Base-by-base conservation (phyloP, 2,888 invertebrate genomes). In the Limenitis camilla region DNA sequence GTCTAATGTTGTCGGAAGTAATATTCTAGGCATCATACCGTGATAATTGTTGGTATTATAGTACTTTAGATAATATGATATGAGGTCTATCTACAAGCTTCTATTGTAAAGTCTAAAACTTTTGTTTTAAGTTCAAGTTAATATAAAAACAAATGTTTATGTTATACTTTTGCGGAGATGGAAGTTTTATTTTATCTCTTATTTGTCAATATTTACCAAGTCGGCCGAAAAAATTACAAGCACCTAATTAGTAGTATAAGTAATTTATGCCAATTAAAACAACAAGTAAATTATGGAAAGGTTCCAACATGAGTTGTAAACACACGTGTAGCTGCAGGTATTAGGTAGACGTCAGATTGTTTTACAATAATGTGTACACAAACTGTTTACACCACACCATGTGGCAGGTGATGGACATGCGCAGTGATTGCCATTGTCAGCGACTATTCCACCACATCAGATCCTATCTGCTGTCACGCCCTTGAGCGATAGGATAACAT, bases 401-500 rank as follows among this genome's bases (percentile, higher is more conserved):
- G 31, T 61, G 61, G 52, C 58, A 55, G 59, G 43, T 59, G 60
- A 58, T 49, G 56, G 59, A 56, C 58, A 39, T 49, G 50, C 32
- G 49, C 52, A 55, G 35, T 51, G 51, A 50, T 53, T 52, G 45
- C 32, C 51, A 48, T 50, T 61, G 59, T 59, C 61, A 55, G 52
- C 31, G 32, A 53, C 50, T 36, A 52, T 50, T 51, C 52, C 55
- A 53, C 49, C 59, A 55, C 49, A 43, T 51, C 42, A 38, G 55
- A 58, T 56, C 40, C 29, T 53, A 55, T 55, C 51, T 44, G 42
- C 7, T 35, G 46, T 49, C 42, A 44, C 44, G 52, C 45, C 59
- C 57, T 60, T 58, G 58, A 46, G n/a, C 11, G 19, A 29, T 49
- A 28, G 44, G 28, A 31, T 10, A 35, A 45, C 36, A 45, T 35